Evolutionary conservation across 2,113 vertebrate genomes (phyloP), one percentile per base, ranked within the genome.

Genomic region (Ptilorrhoa leucosticta): DNA sequence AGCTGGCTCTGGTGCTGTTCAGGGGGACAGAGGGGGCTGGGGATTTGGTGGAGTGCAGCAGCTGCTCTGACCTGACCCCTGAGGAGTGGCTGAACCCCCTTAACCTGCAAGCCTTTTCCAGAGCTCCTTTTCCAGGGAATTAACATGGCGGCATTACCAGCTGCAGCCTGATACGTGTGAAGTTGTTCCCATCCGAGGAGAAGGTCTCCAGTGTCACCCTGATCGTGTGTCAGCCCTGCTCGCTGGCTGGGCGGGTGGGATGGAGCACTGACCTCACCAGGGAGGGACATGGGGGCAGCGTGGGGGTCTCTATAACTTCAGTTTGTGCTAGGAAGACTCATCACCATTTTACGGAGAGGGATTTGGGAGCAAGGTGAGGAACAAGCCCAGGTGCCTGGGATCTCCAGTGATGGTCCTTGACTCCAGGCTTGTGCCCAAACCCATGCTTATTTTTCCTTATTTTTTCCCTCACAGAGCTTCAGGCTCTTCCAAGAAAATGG

Each of bases 171-270:
- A 76, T 70, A 27, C 9, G 45, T 73, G 33, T 7, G 19, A 87
- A 60, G 77, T 14, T 89, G 81, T 82, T 90, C 78, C 77, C 7
- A 21, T 78, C 56, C 57, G 16, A 22, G 77, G n/a, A 89, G 56
- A 48, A 96, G 91, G 73, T 91, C 87, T 90, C 89, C 79, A 85
- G 0, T 95, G 94, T 96, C 94, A 96, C 79, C 50, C 82, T 1
- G 65, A 66, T 92, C 31, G 0, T 72, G 79, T 93, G 85, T 93
- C 93, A 88, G 70, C 54, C 44, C 64, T 35, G 54, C 70, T 85
- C 0, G 0, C 66, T 53, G 82, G 15, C 72, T 50, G 57, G 53
- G 40, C 1, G 5, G 72, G 2, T 1, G 40, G 42, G 68, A 69
- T 73, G 78, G 47, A 65, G 81, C 53, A 6, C 37, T 4, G 6